phyloP scores from a whole-genome alignment of 1,140 invertebrate species.

The Teleogryllus occipitalis region DNA sequence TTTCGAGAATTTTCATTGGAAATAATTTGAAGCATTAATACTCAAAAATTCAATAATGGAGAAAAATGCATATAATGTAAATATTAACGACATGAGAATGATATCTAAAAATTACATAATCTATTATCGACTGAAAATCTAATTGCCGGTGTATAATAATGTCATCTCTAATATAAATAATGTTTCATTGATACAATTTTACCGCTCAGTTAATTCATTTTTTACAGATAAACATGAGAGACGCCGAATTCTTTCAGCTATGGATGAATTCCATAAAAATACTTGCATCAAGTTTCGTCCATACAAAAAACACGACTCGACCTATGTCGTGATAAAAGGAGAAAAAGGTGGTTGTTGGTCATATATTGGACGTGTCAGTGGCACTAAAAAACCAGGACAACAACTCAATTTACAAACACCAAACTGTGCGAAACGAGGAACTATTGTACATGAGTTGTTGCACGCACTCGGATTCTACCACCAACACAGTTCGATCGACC shows the following conservation, averaged over 20 bases:
- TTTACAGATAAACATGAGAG: not conserved
- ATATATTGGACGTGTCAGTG: conserved; percentile 19
- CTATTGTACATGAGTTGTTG: conserved; percentile 58
- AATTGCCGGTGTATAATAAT: too few relatives aligned
- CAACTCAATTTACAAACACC: conserved; percentile 24
- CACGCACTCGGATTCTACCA: conserved; percentile 63
- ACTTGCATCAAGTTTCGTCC: conserved; percentile 26
- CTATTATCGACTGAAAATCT: too few relatives aligned
- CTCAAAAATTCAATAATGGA: too few relatives aligned
- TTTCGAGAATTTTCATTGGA: too few relatives aligned
- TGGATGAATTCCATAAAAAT: conserved; percentile 25
- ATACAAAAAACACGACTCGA: not conserved
- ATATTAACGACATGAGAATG: too few relatives aligned
- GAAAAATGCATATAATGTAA: too few relatives aligned
- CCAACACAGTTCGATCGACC: conserved; percentile 59
- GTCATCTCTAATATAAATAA: too few relatives aligned
- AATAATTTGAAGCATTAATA: too few relatives aligned
- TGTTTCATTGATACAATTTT: too few relatives aligned
- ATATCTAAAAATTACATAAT: too few relatives aligned
- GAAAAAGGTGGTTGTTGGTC: conserved; percentile 20
- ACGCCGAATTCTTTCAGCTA: conserved; percentile 16
- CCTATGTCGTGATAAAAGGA: not conserved
- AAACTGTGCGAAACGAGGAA: conserved; percentile 44
- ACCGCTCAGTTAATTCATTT: too few relatives aligned
- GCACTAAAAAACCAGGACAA: conserved; percentile 30